Conservation (phyloP, 2,797 vertebrate genomes). For the Clarias fuscus region DNA sequence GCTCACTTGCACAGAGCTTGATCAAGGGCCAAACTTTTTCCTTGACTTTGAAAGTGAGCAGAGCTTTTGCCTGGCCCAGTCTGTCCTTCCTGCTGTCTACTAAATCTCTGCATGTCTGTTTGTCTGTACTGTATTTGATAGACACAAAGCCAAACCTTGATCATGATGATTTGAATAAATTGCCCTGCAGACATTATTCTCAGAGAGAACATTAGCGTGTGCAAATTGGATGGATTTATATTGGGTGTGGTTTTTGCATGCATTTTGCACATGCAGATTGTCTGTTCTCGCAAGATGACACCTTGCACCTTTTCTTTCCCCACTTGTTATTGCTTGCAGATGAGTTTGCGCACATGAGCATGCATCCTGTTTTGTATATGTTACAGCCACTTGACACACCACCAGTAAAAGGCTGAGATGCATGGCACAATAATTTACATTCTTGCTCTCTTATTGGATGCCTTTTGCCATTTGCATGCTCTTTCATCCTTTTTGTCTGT, state of each 20-base stretch:
- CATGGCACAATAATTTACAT: not conserved
- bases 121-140: not conserved
- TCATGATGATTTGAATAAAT: not conserved
- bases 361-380: not conserved
- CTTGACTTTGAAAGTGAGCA: slow-evolving; percentile 96
- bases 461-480: slow-evolving; percentile 20
- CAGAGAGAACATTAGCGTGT: slow-evolving; percentile 28
- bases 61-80: slow-evolving; percentile 74
- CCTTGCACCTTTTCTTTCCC: not conserved
- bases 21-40: slow-evolving; percentile 93
- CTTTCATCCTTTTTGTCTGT: not conserved
- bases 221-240: slow-evolving; percentile 20
- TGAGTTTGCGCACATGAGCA: not conserved
- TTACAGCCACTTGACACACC: not conserved
- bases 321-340: not conserved
- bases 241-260: not conserved
- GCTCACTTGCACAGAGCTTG: slow-evolving; percentile 93
- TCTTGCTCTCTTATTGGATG: not conserved
- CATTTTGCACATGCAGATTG: slow-evolving; percentile 16
- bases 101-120: slow-evolving; percentile 59
- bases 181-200: not conserved
- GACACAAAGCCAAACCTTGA: not conserved
- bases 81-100: slow-evolving; percentile 53
- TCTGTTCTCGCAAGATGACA: not conserved
- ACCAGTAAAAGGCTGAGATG: not conserved